Evolutionary conservation across 1,140 invertebrate genomes (phyloP).

Genomic region (Nomia melanderi): DNA sequence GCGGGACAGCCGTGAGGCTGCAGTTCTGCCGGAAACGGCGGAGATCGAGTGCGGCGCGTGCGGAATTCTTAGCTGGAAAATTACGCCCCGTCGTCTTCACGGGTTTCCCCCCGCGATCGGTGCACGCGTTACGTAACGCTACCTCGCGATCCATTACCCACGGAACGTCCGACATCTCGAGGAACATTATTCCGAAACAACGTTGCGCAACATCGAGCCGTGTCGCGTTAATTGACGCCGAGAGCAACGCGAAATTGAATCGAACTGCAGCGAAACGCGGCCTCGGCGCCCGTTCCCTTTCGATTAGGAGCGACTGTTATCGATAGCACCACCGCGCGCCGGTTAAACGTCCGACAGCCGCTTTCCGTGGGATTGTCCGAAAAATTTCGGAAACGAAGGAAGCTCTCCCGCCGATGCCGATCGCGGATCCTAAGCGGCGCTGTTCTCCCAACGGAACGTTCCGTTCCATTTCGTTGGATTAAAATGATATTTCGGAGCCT

Average conservation of each 20-base stretch:
- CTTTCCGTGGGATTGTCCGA: too few species aligned
- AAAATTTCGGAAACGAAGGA: too few species aligned
- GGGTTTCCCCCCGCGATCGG: too few species aligned
- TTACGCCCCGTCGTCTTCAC: too few species aligned
- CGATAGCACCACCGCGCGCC: too few species aligned
- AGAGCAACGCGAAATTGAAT: conserved; percentile 1
- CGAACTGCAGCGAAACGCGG: neutral
- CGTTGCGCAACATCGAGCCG: neutral
- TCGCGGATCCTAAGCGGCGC: too few species aligned
- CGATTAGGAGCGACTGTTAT: neutral
- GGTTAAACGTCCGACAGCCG: neutral
- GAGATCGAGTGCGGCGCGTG: neutral
- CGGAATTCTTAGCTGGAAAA: neutral
- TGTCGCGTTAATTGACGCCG: conserved; percentile 21
- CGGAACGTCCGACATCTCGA: neutral
- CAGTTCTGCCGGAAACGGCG: neutral
- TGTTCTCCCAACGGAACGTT: too few species aligned
- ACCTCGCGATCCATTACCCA: conserved; percentile 24
- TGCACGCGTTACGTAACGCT: neutral
- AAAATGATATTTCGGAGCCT: conserved; percentile 7
- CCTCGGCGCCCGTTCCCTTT: neutral
- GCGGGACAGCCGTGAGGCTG: neutral
- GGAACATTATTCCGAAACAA: conserved; percentile 20
- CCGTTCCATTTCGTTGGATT: too few species aligned
- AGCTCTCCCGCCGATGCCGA: too few species aligned